Evolutionary conservation across 2,113 vertebrate species (phyloP), one percentile per base, ranked within the genome.

Genomic region (Limnothrissa miodon): DNA sequence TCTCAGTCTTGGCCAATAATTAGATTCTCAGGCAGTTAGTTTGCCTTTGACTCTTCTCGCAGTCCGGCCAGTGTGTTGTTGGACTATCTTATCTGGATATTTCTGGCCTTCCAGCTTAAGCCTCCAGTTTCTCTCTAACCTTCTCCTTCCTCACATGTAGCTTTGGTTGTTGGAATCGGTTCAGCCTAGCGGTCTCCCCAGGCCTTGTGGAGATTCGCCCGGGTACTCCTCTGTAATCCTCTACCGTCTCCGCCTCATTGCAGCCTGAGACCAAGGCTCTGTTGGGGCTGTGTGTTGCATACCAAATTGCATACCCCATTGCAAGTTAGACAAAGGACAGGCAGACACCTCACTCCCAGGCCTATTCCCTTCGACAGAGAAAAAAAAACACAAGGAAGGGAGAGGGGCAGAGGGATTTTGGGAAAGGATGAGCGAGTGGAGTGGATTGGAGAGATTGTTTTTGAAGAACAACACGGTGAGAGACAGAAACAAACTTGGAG

Each of bases 181-280:
- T 11, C n/a, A 29, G 59, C n/a, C 56, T 62, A 9, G 70, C 78
- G 10, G 80, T 11, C 62, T 39, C n/a, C 23, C 33, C 44, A 15
- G 29, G 66, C 33, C 66, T 74, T 10, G 15, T 36, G 66, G 33
- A 74, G 66, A 29, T 5, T 13, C 66, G 66, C 66, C 66, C 13
- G 66, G 33, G 66, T 36, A 74, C 66, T 74, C 46, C 59, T 66
- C 59, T 29, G 66, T 74, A 74, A 74, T 74, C 66, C 66, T 33
- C 29, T 29, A 9, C 33, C 33, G 29, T 74, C 66, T 39, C 29
- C 29, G 33, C 66, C 29, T 74, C 66, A 39, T 1, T 4, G 66
- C 66, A 74, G 66, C 66, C 66, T 33, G 62, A 74, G 66, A 74
- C 11, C 1, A 25, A 25, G n/a, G 29, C 33, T 74, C 33, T 74